Base-by-base conservation (phyloP, 2,113 vertebrate species). In the Campylorhamphus procurvoides region DNA sequence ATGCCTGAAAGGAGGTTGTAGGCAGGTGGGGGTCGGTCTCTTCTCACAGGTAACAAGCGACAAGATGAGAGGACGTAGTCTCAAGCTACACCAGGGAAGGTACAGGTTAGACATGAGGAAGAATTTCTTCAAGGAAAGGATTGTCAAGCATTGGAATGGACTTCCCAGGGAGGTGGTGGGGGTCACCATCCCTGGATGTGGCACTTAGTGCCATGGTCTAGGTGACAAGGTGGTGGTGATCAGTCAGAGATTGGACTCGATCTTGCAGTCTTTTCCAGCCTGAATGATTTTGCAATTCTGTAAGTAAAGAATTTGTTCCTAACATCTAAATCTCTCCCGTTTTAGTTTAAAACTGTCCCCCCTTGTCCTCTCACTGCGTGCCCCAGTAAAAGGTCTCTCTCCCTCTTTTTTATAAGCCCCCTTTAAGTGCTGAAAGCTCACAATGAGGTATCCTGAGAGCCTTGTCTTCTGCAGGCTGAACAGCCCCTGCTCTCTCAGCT, bases 1-100 rank as follows among this genome's bases (percentile, higher is more conserved):
- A 9, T 44, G 11, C 13, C 23, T 67, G 37, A 8, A 52, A 25
- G 6, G 28, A 58, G 77, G 29, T 0, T 67, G 46, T 20, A 29
- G 37, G 18, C 9, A 5, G 18, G 18, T 44, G 8, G 18, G 47
- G 4, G 1, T 28, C 4, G 4, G 6, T 33, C 14, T 44, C 68
- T 31, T 42, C 7, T 73, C 17, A 4, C 44, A 44, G 35, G 12
- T 33, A 58, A 1, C 6, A 31, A 58, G 42, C 0, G 0, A 10
- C 5, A 16, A 44, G 20, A 15, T 6, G 31, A 80, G 37, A 59
- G 33, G 44, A 58, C 12, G 37, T 7, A 14, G 14, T 59, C 67
- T 49, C 35, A 56, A 35, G 14, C 13, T 64, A 49, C 62, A 31
- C 20, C 50, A 58, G 14, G 20, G 7, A 18, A 44, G 22, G 12